Evolutionary conservation across 2,113 vertebrate genomes (phyloP), one percentile per base, ranked within the genome.

Genomic region (Pipa parva): DNA sequence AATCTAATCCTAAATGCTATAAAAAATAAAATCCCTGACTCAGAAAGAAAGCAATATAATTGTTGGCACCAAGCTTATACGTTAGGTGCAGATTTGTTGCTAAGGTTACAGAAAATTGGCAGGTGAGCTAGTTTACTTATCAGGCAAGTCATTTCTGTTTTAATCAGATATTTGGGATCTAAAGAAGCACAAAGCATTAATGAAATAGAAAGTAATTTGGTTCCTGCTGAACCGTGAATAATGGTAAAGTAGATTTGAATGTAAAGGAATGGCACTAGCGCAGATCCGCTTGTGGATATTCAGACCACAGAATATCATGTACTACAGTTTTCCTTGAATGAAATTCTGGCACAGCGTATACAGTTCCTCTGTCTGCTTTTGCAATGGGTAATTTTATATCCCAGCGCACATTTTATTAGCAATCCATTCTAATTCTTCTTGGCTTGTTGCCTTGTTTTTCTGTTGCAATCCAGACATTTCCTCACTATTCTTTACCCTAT

Each of bases 41-140:
- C 25, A 61, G 26, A 29, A 61, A 22, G 13, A 18, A 15, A 17
- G 17, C 31, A 36, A 37, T 36, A 6, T 45, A 25, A 36, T 63
- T 33, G 36, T 11, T 8, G 24, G 39, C 37, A 37, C 31, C 52
- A n/a, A n/a, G n/a, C n/a, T n/a, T n/a, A 49, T 18, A 61, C 58
- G 18, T 63, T 28, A 52, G 29, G 49, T 42, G 50, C 62, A 51
- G 54, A 46, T 64, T 45, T 64, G 61, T 54, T 59, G 24, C 26
- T 42, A 59, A 39, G 45, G 36, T 42, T 29, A 59, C 42, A 59
- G 25, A 36, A 51, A 63, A 51, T 72, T 72, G 59, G 61, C 45
- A 72, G 42, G 61, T 29, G 60, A 51, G 22, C 64, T 72, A 59
- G 64, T 72, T 59, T 52, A 58, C 36, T 72, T 72, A 56, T 59